Base-by-base conservation (phyloP, 1,140 invertebrate genomes). In the Ceratina calcarata region DNA sequence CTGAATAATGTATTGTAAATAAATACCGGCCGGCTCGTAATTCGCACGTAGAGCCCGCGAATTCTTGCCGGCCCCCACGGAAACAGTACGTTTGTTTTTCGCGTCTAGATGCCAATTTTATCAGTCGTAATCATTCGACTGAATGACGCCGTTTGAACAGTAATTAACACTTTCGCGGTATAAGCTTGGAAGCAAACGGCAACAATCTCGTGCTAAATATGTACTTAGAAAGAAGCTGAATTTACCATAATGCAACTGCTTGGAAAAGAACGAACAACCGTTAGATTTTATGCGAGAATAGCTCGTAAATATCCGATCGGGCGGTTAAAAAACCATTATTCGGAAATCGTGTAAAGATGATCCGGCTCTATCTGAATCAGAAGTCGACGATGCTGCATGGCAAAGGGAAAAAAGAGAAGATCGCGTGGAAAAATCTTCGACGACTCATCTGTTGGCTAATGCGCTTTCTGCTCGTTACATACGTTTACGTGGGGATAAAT, bases 1-100 rank as follows among this genome's bases (percentile, higher is more conserved):
- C 24, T 45, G 69, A 71, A 71, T 32, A 37, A 16, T 8, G 69
- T 32, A 37, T 12, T 8, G 69, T 65, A 65, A 69, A 72, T 78
- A 65, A 78, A 72, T 64, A 72, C 60, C 3, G 49, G 2, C 6
- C 20, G 53, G 4, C 16, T n/a, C 32, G 20, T 22, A 37, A 77
- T 68, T 61, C 65, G 10, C 32, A 4, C n/a, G 16, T 37, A 4
- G 22, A 32, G 16, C 4, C 15, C 3, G 57, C 15, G 18, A n/a
- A 53, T 32, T 53, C 16, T 18, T 18, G 60, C 20, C 2, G 18
- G 13, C 0, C 0, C 18, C 6, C 27, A 13, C 18, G 7, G 18
- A 20, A 20, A n/a, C 12, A 15, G 32, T 45, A 7, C 2, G 53
- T 55, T 7, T 16, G 37, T 49, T 16, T 32, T 55, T 57, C 67